These are phyloP conservation scores for Phalangium opilio DNA, from an alignment of 2,888 invertebrate species.

Conservation along the genomic window DNA sequence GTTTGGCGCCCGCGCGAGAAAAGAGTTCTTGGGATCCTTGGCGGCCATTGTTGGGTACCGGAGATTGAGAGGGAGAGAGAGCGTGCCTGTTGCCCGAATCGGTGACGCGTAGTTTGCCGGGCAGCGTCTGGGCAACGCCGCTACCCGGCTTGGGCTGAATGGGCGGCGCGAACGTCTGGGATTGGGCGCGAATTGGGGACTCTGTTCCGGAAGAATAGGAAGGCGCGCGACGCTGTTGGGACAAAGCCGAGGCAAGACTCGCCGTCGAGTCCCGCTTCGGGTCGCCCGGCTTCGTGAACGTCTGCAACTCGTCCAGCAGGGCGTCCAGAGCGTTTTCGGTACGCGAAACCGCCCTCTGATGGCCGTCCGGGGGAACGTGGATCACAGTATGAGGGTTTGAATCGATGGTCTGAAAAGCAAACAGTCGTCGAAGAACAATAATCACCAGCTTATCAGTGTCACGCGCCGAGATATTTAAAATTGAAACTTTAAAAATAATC, in stretches of 20 bases:
- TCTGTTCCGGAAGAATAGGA: constrained; percentile 60
- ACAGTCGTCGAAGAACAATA: too few species aligned
- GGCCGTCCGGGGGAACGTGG: constrained; percentile 20
- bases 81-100: constrained; percentile 31
- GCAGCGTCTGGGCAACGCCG: constrained; percentile 26
- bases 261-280: constrained; percentile 15
- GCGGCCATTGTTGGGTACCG: constrained; percentile 15
- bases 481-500: too few species aligned
- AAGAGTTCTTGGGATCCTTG: constrained; percentile 15
- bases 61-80: constrained; percentile 20
- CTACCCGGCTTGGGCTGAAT: constrained; percentile 23
- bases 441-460: too few species aligned
- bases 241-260: constrained; percentile 5
- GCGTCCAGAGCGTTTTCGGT: constrained; percentile 95
- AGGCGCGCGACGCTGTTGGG: constrained; percentile 41
- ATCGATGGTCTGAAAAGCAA: constrained; percentile 12
- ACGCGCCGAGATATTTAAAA: too few species aligned
- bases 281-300: constrained; percentile 54
- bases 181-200: constrained; percentile 21
- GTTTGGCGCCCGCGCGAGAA: constrained; percentile 14
- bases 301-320: constrained; percentile 82
- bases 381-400: constrained; percentile 21
- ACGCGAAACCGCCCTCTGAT: constrained; percentile 33
- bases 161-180: constrained; percentile 19
- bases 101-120: constrained; percentile 37